phyloP scores from a whole-genome alignment of 2,888 invertebrate species.

The Volucella inanis region DNA sequence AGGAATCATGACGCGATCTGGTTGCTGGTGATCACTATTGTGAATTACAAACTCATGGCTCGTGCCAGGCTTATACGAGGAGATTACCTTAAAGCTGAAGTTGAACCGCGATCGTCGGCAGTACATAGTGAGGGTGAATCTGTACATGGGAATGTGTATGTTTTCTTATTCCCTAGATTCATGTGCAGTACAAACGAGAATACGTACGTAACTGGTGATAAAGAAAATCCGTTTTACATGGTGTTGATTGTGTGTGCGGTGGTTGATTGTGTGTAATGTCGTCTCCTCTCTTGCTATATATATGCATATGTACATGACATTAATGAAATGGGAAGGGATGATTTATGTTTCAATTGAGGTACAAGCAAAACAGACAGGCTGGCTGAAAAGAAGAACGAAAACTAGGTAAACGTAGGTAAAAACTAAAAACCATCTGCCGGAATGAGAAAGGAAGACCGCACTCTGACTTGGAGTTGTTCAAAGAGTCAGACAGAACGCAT shows the following conservation, averaged over 20 bases:
- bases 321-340: slow-evolving; percentile 63
- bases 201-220: slow-evolving; percentile 31
- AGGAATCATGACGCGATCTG: slow-evolving; percentile 19
- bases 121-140: slow-evolving; percentile 46
- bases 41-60: slow-evolving; percentile 66
- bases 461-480: no score
- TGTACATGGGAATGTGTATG: slow-evolving; percentile 23
- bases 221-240: slow-evolving; percentile 70
- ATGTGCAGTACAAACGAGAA: neutral
- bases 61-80: slow-evolving; percentile 51
- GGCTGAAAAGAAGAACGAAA: slow-evolving; percentile 9
- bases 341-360: slow-evolving; percentile 70
- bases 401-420: slow-evolving; percentile 42
- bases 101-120: neutral
- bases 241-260: slow-evolving; percentile 68
- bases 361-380: slow-evolving; percentile 27
- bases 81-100: slow-evolving; percentile 32
- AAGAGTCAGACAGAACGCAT: slow-evolving; percentile 13
- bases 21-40: slow-evolving; percentile 21
- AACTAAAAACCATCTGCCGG: slow-evolving; percentile 57
- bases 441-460: slow-evolving; percentile 65
- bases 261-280: slow-evolving; percentile 47
- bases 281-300: neutral
- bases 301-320: slow-evolving; percentile 44
- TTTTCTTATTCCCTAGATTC: slow-evolving; percentile 45